Evolutionary conservation across 2,888 invertebrate genomes (phyloP).

Genomic region (Taenaris catops): DNA sequence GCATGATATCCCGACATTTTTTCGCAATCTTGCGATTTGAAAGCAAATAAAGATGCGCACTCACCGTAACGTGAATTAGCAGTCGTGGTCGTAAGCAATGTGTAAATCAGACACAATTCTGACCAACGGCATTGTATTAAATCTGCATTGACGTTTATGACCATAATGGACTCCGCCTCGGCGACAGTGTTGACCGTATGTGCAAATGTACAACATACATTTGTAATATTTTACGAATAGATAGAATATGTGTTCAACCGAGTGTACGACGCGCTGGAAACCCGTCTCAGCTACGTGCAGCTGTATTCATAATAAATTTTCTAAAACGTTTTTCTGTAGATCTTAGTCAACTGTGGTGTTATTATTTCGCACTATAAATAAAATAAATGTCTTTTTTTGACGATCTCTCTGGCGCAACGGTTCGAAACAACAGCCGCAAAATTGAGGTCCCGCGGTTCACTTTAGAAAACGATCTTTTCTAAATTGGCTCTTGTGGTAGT

Average conservation of each 20-base stretch:
- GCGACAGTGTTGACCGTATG: constrained; percentile 1
- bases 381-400: too few relatives aligned
- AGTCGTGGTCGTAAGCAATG: constrained; percentile 11
- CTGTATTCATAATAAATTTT: background rate
- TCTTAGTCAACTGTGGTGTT: background rate
- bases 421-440: too few relatives aligned
- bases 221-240: too few relatives aligned
- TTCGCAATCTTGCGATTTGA: too few relatives aligned
- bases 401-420: too few relatives aligned
- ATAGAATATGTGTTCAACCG: too few relatives aligned
- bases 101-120: constrained; percentile 21
- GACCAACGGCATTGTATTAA: constrained; percentile 18
- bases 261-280: background rate
- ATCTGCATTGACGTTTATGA: constrained; percentile 14
- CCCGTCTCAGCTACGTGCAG: background rate
- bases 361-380: background rate
- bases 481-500: too few relatives aligned
- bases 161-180: constrained; percentile 11
- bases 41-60: too few relatives aligned
- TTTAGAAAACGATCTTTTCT: too few relatives aligned
- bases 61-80: constrained; percentile 6
- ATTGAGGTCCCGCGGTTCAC: too few relatives aligned
- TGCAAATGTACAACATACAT: constrained; percentile 1
- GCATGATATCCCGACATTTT: too few relatives aligned
- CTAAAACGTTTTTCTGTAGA: background rate